Conservation (phyloP, 1,140 invertebrate genomes). For the Ladona fulva region DNA sequence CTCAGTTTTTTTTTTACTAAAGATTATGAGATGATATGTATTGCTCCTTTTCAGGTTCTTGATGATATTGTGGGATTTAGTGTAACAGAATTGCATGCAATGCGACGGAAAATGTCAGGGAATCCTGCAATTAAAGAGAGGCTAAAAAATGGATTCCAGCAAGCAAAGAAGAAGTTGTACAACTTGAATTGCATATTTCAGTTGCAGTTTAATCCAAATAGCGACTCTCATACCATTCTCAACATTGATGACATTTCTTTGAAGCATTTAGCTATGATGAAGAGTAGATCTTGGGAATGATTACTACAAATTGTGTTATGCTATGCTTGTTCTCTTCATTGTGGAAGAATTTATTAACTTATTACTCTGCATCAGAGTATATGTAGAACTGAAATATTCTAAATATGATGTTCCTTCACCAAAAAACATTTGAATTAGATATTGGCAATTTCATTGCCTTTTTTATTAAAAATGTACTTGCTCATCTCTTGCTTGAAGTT, state of each 20-base stretch:
- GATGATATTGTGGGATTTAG: conserved; percentile 31
- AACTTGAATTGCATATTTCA: background rate
- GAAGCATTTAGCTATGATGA: background rate
- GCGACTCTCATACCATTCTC: background rate
- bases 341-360: no score
- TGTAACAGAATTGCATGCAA: conserved; percentile 27
- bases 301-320: no score
- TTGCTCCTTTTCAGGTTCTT: conserved; percentile 28
- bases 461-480: no score
- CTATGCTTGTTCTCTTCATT: no score
- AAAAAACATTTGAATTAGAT: no score
- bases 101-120: background rate
- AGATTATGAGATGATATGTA: background rate
- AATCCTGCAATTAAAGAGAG: background rate
- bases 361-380: no score
- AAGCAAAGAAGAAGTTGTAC: background rate
- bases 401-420: no score
- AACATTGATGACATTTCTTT: background rate
- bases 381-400: no score
- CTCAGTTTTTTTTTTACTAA: background rate
- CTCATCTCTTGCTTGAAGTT: no score
- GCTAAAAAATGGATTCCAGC: background rate
- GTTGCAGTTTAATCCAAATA: background rate
- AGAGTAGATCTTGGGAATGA: no score
- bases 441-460: no score